These are phyloP conservation scores for Peribatodes rhomboidaria DNA, from an alignment of 2,888 invertebrate species.

Conservation along the genomic window DNA sequence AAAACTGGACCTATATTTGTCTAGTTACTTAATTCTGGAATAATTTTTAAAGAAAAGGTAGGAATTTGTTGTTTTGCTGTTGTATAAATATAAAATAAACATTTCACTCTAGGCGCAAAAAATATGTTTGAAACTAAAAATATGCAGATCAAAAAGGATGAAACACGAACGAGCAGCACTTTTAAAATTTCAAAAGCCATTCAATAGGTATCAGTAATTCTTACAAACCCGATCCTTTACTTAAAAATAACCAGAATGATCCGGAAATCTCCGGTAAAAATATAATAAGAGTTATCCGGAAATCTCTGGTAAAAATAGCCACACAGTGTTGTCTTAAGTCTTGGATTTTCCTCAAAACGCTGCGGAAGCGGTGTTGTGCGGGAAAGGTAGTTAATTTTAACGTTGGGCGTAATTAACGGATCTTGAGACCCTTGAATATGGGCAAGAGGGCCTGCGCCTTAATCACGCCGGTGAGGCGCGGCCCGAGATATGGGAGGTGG, in stretches of 20 bases:
- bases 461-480: slow-evolving; percentile 60
- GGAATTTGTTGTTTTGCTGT: too few species aligned
- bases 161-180: not conserved
- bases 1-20: too few species aligned
- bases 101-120: not conserved
- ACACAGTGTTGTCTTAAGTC: slow-evolving; percentile 9
- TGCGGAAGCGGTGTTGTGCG: slow-evolving; percentile 65
- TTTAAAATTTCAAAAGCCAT: not conserved
- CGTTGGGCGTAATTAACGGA: slow-evolving; percentile 82
- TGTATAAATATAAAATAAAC: too few species aligned
- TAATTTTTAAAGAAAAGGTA: too few species aligned
- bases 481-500: slow-evolving; percentile 47
- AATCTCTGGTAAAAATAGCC: slow-evolving; percentile 22
- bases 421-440: slow-evolving; percentile 79
- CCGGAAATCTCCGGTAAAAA: slow-evolving; percentile 3
- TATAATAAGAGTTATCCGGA: slow-evolving; percentile 11
- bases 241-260: not conserved
- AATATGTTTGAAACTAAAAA: not conserved
- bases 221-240: not conserved
- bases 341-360: slow-evolving; percentile 31
- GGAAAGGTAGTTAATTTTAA: slow-evolving; percentile 80
- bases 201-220: not conserved
- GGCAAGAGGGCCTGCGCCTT: slow-evolving; percentile 68
- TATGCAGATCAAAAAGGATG: too few species aligned
- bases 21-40: too few species aligned